A percentile compares a stretch with the other conserved stretches of the same genome.
Evolutionary conservation across 2,888 invertebrate genomes (phyloP).

Genomic region (Theristus sp.): DNA sequence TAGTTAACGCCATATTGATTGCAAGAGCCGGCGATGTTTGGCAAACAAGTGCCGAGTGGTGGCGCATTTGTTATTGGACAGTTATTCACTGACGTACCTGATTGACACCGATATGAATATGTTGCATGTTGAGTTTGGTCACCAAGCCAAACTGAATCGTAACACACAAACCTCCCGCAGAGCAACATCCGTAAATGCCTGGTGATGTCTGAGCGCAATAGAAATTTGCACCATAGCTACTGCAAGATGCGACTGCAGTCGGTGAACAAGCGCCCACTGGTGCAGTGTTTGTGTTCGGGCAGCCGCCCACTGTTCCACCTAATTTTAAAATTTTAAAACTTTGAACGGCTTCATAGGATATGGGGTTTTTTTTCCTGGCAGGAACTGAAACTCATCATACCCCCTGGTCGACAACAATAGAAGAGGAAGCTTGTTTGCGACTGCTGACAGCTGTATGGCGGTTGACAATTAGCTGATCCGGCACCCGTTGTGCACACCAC

Average conservation of each 20-base stretch:
- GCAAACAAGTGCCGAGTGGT: no score
- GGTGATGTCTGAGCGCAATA: not conserved
- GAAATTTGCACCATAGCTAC: not conserved
- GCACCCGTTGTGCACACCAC: not conserved
- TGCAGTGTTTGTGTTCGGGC: not conserved
- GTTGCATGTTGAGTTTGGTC: no score
- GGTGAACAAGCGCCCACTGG: not conserved
- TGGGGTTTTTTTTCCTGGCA: no score
- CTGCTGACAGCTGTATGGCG: not conserved
- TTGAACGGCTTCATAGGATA: not conserved
- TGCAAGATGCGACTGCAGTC: not conserved
- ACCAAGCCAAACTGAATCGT: no score
- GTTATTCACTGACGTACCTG: no score
- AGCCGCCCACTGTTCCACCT: not conserved
- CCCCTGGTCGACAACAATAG: not conserved
- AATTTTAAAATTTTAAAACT: not conserved
- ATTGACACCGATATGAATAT: no score
- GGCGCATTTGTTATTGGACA: no score
- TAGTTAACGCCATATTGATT: no score
- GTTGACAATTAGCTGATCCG: not conserved
- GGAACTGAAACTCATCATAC: no score
- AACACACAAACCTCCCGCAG: not conserved
- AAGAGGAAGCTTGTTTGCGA: not conserved
- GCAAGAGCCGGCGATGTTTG: no score
- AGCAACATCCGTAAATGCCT: not conserved